Evolutionary conservation across 2,888 invertebrate genomes (phyloP).

Genomic region (Dicyrtomina minuta): DNA sequence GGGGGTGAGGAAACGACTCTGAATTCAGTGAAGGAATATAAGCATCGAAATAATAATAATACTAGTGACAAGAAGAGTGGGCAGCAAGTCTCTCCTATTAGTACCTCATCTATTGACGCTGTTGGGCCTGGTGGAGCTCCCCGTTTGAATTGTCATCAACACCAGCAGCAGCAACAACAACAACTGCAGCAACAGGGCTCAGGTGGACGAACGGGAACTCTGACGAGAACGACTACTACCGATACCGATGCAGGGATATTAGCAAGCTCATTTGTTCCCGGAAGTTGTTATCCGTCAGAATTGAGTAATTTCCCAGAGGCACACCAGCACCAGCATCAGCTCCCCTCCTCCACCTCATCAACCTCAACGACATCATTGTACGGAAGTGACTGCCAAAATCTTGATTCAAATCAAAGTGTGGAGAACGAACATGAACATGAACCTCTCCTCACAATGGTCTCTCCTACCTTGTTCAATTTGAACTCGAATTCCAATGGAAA

Average conservation of each 20-base stretch:
- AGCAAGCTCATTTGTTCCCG: slow-evolving; percentile 35
- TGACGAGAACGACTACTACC: no score
- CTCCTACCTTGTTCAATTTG: no score
- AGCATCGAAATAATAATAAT: no score
- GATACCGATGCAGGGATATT: slow-evolving; percentile 20
- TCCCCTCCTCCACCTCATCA: not conserved
- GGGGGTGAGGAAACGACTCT: not conserved
- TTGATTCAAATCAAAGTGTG: slow-evolving; percentile 10
- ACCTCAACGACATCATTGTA: slow-evolving; percentile 18
- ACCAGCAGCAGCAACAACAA: not conserved
- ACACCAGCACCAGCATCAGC: not conserved
- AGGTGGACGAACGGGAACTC: not conserved
- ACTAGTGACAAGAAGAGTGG: no score
- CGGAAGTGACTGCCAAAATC: slow-evolving; percentile 33
- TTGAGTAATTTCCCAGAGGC: slow-evolving; percentile 34
- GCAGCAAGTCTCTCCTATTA: no score
- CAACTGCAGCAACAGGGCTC: not conserved
- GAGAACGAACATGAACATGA: no score
- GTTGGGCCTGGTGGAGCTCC: no score
- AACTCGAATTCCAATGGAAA: not conserved
- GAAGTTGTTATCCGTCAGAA: slow-evolving; percentile 33
- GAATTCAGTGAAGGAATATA: no score
- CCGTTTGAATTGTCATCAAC: no score
- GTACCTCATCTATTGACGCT: no score
- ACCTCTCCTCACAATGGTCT: no score